Evolutionary conservation across 2,797 vertebrate genomes (phyloP), one percentile per base, ranked within the genome.

Genomic region (Notolepis coatsorum): DNA sequence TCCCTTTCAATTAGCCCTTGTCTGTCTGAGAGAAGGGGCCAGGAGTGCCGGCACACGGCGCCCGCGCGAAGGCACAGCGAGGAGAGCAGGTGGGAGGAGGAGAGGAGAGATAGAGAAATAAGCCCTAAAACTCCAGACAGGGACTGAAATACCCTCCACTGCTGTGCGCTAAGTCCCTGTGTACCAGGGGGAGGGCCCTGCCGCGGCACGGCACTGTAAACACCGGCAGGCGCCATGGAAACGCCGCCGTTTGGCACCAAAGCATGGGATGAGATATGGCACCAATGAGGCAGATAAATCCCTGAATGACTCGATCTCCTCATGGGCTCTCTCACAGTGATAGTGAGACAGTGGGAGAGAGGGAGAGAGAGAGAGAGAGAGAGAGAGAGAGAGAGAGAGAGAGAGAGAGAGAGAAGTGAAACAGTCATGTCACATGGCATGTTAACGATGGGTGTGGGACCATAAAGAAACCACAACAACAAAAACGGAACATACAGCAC

Each of bases 1-100:
- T 93, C 91, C 66, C 90, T 93, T 94, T 93, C 91, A 91, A 93
- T 93, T 92, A 94, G 86, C 82, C 51, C 82, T 76, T 82, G 88
- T 89, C 88, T 88, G 82, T 84, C 84, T 84, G 84, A 72, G 81
- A 85, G 88, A 83, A 73, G 65, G 82, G 85, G 85, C 86, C 87
- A 79, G 80, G 75, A 91, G 84, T 84, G 64, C 55, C 77, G 49
- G 65, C 72, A 73, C 64, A 69, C 71, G 79, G 72, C 77, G 72
- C 73, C 76, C 77, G 48, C n/a, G 66, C 42, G 78, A 81, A 78
- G 73, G 78, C 88, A 84, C 84, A 88, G 89, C 76, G 48, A 87
- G 80, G 80, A 82, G 82, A 84, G 81, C 85, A 88, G 85, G 84
- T 88, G 88, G 87, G 76, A 82, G 76, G 75, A 82, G 77, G 51